These are phyloP conservation scores for Synchiropus splendidus DNA, from an alignment of 2,113 vertebrate genomes.

Conservation along the genomic window DNA sequence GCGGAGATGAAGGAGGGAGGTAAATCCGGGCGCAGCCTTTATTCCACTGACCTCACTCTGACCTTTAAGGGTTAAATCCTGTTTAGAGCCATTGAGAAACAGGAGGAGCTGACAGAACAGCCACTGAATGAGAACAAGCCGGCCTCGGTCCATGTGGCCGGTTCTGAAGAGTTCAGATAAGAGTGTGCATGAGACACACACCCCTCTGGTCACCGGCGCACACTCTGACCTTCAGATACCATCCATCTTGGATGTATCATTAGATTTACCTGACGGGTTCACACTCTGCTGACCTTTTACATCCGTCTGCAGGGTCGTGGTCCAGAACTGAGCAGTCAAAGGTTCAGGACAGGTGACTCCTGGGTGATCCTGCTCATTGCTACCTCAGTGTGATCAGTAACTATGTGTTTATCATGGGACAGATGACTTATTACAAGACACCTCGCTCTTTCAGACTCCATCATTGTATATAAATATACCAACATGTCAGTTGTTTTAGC, in stretches of 20 bases:
- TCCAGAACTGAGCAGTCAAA: too few relatives aligned
- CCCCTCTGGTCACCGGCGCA: neutral
- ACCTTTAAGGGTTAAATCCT: constrained; percentile 35
- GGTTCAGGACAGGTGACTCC: too few relatives aligned
- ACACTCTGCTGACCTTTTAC: constrained; percentile 19
- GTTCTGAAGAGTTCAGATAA: constrained; percentile 28
- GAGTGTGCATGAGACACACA: neutral
- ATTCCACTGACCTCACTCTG: constrained; percentile 38
- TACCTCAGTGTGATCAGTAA: too few relatives aligned
- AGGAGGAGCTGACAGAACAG: constrained; percentile 20
- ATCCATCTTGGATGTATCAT: constrained; percentile 1
- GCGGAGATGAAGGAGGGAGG: constrained; percentile 18
- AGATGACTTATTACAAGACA: too few relatives aligned
- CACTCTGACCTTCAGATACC: neutral
- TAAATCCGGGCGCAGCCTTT: constrained; percentile 44
- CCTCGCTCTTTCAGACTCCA: too few relatives aligned
- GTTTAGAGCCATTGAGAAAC: constrained; percentile 29
- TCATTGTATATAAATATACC: too few relatives aligned
- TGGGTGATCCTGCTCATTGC: too few relatives aligned
- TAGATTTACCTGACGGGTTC: constrained; percentile 9
- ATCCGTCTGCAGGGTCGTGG: neutral
- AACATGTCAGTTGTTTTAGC: too few relatives aligned
- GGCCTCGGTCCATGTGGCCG: constrained; percentile 4
- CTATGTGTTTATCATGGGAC: too few relatives aligned
- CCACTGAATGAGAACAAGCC: constrained; percentile 24